Percentiles rank a stretch among this genome's conserved stretches.
These are phyloP conservation scores for Tetragnatha versicolor DNA, from an alignment of 1,140 invertebrate genomes.

Conservation along the genomic window DNA sequence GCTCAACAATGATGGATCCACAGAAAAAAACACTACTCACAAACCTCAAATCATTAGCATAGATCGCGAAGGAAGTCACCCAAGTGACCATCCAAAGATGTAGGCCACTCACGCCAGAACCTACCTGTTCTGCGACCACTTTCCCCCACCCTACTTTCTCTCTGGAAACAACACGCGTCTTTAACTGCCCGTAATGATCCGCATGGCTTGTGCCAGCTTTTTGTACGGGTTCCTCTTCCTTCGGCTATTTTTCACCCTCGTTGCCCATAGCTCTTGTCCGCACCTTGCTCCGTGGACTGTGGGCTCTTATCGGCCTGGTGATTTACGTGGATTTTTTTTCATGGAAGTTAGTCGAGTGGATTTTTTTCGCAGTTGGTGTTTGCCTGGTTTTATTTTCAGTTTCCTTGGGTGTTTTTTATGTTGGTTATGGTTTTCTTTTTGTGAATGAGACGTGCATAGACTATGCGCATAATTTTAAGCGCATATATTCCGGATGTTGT, in stretches of 20 bases:
- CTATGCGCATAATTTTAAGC: not conserved
- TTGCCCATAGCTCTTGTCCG: slow-evolving; percentile 1
- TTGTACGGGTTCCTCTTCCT: not conserved
- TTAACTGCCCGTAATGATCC: slow-evolving; percentile 32
- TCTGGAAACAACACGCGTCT: slow-evolving; percentile 34
- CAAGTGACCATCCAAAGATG: not conserved
- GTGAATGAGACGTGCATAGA: not conserved
- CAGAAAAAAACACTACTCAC: not conserved
- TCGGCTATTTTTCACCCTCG: not conserved
- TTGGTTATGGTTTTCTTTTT: not conserved
- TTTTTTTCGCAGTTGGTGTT: no score
- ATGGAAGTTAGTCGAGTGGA: no score
- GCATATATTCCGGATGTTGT: not conserved
- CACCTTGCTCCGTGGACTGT: not conserved
- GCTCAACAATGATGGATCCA: no score
- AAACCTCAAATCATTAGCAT: no score
- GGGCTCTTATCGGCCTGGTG: not conserved
- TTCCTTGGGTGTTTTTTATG: no score
- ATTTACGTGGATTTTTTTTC: no score
- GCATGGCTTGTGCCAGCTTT: slow-evolving; percentile 21
- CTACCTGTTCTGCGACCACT: not conserved
- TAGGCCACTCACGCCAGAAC: slow-evolving; percentile 23
- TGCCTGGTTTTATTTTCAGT: no score
- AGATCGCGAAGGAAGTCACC: no score
- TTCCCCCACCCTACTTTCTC: not conserved